These are phyloP conservation scores for Laticauda laticaudata DNA, from an alignment of 2,113 vertebrate species.

Conservation along the genomic window DNA sequence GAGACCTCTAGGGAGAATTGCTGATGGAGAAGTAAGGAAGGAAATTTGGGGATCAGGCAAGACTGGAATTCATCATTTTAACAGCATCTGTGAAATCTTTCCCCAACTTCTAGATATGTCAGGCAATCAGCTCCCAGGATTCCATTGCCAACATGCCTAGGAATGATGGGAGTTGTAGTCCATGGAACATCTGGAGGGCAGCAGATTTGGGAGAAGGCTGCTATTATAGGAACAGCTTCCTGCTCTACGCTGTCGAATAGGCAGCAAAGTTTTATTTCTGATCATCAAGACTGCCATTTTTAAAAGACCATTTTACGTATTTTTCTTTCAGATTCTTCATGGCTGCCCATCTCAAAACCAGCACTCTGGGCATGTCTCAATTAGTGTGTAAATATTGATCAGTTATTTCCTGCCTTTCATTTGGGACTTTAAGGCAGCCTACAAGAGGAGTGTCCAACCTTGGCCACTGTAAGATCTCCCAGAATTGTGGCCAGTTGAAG, in stretches of 20 bases:
- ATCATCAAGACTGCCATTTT: background rate
- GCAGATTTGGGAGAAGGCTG: background rate
- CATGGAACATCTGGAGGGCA: background rate
- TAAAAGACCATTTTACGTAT: background rate
- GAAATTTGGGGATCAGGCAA: constrained; percentile 48
- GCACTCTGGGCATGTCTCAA: background rate
- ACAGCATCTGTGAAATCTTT: background rate
- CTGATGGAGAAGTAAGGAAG: constrained; percentile 14
- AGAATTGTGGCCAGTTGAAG: background rate
- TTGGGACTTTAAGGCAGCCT: background rate
- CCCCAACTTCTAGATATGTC: background rate
- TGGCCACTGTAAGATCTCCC: background rate
- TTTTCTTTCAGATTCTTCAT: background rate
- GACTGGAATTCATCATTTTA: constrained; percentile 16
- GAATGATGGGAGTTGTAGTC: background rate
- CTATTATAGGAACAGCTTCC: background rate
- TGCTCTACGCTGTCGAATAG: background rate
- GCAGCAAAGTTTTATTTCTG: fast-evolving
- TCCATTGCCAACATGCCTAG: background rate
- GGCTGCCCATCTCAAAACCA: background rate
- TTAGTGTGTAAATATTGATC: background rate
- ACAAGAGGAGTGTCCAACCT: background rate
- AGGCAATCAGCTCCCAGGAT: background rate
- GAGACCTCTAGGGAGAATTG: constrained; percentile 37
- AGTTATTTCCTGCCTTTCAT: background rate